phyloP scores from a whole-genome alignment of 2,888 invertebrate genomes.

The Pollenia angustigena region DNA sequence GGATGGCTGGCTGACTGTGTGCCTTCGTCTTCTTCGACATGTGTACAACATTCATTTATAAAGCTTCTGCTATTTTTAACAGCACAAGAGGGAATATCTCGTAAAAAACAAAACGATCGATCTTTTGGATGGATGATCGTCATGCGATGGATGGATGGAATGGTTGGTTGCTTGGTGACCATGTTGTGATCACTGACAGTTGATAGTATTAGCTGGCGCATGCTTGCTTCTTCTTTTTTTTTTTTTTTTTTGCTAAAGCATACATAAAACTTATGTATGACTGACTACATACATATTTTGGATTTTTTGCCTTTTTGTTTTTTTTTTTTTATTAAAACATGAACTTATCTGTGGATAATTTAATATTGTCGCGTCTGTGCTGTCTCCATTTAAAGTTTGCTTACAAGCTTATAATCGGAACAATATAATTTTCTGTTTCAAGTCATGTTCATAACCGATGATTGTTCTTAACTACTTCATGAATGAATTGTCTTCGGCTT shows the following conservation, averaged over 20 bases:
- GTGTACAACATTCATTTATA: slow-evolving; percentile 65
- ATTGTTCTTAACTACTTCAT: slow-evolving; percentile 51
- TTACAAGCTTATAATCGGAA: slow-evolving; percentile 48
- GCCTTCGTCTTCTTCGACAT: slow-evolving; percentile 51
- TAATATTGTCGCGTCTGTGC: slow-evolving; percentile 65
- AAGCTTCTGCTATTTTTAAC: slow-evolving; percentile 66
- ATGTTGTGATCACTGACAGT: slow-evolving; percentile 65
- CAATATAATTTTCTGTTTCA: slow-evolving; percentile 51
- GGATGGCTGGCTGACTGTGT: slow-evolving; percentile 16
- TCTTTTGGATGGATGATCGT: slow-evolving; percentile 49
- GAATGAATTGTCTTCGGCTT: slow-evolving; percentile 48
- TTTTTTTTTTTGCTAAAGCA: slow-evolving; percentile 16
- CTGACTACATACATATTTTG: not conserved
- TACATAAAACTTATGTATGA: not conserved
- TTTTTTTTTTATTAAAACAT: slow-evolving; percentile 60
- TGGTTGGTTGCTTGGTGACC: slow-evolving; percentile 48
- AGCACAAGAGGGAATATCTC: not conserved
- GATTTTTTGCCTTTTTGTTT: not conserved
- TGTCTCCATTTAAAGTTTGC: slow-evolving; percentile 39
- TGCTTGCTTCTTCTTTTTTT: slow-evolving; percentile 9
- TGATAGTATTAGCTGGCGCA: slow-evolving; percentile 53
- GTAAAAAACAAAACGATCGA: slow-evolving; percentile 12
- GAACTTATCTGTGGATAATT: slow-evolving; percentile 63
- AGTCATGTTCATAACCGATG: slow-evolving; percentile 20
- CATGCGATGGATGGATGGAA: slow-evolving; percentile 36